Base-by-base conservation (phyloP, 2,888 invertebrate genomes). In the Drosophila gaucha region DNA sequence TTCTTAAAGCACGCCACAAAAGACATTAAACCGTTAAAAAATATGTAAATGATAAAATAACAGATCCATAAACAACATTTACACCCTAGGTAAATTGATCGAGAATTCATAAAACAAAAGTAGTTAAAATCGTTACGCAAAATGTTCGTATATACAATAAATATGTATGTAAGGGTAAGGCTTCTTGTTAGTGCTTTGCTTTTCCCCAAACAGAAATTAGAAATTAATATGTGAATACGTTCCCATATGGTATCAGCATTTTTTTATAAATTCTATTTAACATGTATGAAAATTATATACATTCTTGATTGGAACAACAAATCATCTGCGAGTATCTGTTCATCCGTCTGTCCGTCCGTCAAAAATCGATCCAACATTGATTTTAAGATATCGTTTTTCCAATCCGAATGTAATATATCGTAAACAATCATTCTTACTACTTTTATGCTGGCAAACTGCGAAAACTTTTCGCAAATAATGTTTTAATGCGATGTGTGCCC, bases 41-140 rank as follows among this genome's bases (percentile, higher is more conserved):
- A 26, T 33, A 47, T 14, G 3, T 18, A 31, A n/a, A 24, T 26
- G 18, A 43, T 55, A 22, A 36, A 18, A 26, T 9, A n/a, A 26
- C 41, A 41, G 22, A 63, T 36, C 24, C 49, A 65, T 55, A 31
- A 51, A 47, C 57, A 68, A 46, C 39, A 58, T 44, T 54, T 30
- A 65, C 50, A 51, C 5, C 36, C 38, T 54, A 72, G 39, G 43
- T 59, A 74, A 83, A 56, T 52, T 44, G 56, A 57, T 50, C 30
- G 22, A 51, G 20, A 47, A 52, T 36, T 28, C 38, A 44, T 55
- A 65, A 50, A 24, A 33, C n/a, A 28, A 78, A 75, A 28, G 60
- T 80, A 80, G 83, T 71, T 74, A 69, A 71, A 75, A 70, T 83
- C 73, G 86, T 82, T 85, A 86, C 20, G 78, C 36, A 59, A 67